Evolutionary conservation across 1,140 invertebrate genomes (phyloP).

Genomic region (Nylanderia fulva): DNA sequence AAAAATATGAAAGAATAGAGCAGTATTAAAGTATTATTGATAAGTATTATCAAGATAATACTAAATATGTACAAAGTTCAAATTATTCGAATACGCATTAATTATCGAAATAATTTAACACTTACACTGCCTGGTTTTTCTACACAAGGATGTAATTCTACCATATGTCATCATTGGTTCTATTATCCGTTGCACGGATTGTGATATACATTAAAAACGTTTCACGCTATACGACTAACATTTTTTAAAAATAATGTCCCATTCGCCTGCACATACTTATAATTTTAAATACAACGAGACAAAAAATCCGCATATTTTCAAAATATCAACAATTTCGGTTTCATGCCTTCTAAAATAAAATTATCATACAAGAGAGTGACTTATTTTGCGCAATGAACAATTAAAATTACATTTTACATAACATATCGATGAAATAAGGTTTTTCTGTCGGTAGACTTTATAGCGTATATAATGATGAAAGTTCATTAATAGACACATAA

Average conservation of each 20-base stretch:
- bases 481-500: slow-evolving; percentile 59
- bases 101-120: slow-evolving; percentile 56
- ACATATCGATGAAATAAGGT: slow-evolving; percentile 70
- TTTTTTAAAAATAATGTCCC: background rate
- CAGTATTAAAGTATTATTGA: slow-evolving; percentile 47
- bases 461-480: slow-evolving; percentile 66
- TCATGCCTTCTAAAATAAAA: slow-evolving; percentile 66
- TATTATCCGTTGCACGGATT: background rate
- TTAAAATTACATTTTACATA: slow-evolving; percentile 70
- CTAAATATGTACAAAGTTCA: slow-evolving; percentile 25
- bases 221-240: slow-evolving; percentile 32
- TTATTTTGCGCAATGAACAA: slow-evolving; percentile 23
- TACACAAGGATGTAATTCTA: slow-evolving; percentile 56
- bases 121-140: slow-evolving; percentile 70
- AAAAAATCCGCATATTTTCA: background rate
- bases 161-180: background rate
- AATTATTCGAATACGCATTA: slow-evolving; percentile 26
- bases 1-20: slow-evolving; percentile 12
- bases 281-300: slow-evolving; percentile 9
- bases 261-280: background rate
- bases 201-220: slow-evolving; percentile 51
- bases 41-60: slow-evolving; percentile 25
- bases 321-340: slow-evolving; percentile 62
- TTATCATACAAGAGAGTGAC: slow-evolving; percentile 39
- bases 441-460: slow-evolving; percentile 65